These are phyloP conservation scores for Mormyrus lacerda DNA, from an alignment of 2,113 vertebrate genomes.

Conservation along the genomic window DNA sequence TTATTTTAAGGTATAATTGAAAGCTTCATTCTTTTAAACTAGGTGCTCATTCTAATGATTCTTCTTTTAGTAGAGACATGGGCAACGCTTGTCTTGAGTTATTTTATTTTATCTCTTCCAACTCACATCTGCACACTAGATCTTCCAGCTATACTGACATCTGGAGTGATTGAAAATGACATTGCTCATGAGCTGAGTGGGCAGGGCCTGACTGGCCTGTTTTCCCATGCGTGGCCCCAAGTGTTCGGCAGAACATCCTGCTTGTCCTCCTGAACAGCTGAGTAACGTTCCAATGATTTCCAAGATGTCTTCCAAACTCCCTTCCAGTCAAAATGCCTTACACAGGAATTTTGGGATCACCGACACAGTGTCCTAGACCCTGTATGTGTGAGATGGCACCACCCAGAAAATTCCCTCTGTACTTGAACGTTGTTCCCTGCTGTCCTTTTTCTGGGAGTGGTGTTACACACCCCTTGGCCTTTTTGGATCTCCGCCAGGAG, in stretches of 20 bases:
- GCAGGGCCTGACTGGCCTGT: not conserved
- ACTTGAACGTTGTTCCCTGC: slow-evolving; percentile 44
- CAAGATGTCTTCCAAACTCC: not conserved
- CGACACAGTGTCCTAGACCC: not conserved
- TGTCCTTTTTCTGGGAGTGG: slow-evolving; percentile 7
- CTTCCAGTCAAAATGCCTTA: not conserved
- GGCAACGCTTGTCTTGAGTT: not conserved
- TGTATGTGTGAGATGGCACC: slow-evolving; percentile 39
- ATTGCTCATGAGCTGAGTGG: not conserved
- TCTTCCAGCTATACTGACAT: slow-evolving; percentile 1
- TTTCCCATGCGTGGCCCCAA: not conserved
- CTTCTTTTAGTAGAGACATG: not conserved
- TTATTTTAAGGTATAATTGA: not conserved
- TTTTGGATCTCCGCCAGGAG: slow-evolving; percentile 11
- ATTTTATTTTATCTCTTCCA: not conserved
- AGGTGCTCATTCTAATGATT: not conserved
- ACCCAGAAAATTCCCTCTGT: slow-evolving; percentile 50
- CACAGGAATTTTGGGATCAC: not conserved
- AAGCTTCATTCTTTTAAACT: not conserved
- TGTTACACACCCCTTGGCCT: not conserved
- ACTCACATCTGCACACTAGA: not conserved
- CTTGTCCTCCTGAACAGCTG: not conserved
- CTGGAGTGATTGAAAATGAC: not conserved
- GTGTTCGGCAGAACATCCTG: not conserved
- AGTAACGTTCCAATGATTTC: not conserved